Evolutionary conservation across 2,797 vertebrate genomes (phyloP), one percentile per base, ranked within the genome.

Genomic region (Alcedo quadribrachys): DNA sequence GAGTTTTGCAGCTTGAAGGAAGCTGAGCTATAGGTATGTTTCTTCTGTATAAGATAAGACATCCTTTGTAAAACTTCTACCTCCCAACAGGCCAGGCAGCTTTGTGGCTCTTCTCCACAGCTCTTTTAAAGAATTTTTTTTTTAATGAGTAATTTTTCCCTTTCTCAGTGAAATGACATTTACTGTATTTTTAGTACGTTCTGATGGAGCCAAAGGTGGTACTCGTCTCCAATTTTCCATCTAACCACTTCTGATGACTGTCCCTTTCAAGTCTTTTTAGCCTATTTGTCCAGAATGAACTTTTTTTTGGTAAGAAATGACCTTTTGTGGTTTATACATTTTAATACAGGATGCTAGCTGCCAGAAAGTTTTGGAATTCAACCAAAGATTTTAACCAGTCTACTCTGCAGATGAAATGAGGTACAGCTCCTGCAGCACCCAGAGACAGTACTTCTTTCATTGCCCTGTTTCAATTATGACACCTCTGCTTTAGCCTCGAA

Each of bases 321-420:
- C 82, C 96, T 97, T 98, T 97, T 28, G 94, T 98, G 97, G 97
- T 97, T 98, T 97, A 97, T 98, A 98, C 96, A 97, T 98, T 98
- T 98, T 97, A 97, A 98, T 98, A 96, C 96, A 97, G 97, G 97
- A 97, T 96, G 94, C 87, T 92, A 95, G 94, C 97, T 97, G 97
- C 97, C 97, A 97, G 97, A 94, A 97, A 90, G 95, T 96, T 97
- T 97, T 98, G 98, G 97, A 97, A 67, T 68, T 75, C 78, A 86
- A 94, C 97, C 98, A 97, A 96, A 95, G 93, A 83, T 94, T 96
- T 96, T 95, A 95, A 95, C 87, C 97, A 96, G 96, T 95, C 95
- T 96, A 93, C 95, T 85, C 90, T 92, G 81, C 91, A 93, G 95
- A 97, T 97, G 97, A 97, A 97, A 96, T 61, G 86, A 95, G 90